Conservation (phyloP, 2,888 invertebrate genomes). For the Diachrysia chrysitis region DNA sequence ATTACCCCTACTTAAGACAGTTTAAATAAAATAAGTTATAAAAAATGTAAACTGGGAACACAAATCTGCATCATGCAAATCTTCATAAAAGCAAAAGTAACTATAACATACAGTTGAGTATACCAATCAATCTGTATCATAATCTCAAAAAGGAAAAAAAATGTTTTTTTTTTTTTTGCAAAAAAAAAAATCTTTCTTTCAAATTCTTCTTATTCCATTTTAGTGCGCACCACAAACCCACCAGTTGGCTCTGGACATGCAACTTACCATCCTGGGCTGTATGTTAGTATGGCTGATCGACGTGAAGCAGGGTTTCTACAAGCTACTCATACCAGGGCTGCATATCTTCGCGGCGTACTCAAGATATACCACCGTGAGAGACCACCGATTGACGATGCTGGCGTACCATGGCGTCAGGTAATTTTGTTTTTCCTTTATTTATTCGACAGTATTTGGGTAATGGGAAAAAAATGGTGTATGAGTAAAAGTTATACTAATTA, state of each 20-base stretch:
- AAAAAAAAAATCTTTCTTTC: too few relatives aligned
- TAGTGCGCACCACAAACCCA: constrained; percentile 94
- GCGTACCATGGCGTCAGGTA: constrained; percentile 92
- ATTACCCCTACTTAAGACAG: too few relatives aligned
- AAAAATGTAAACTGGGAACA: too few relatives aligned
- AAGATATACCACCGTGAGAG: constrained; percentile 90
- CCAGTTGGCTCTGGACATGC: constrained; percentile 93
- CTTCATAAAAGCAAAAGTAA: too few relatives aligned
- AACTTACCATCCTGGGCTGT: constrained; percentile 91
- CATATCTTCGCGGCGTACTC: constrained; percentile 90
- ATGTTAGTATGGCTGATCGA: constrained; percentile 91
- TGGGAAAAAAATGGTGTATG: too few relatives aligned
- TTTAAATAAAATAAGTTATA: too few relatives aligned
- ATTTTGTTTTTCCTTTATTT: constrained; percentile 16
- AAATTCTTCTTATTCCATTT: constrained; percentile 35
- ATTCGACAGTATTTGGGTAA: background rate
- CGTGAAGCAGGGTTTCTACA: constrained; percentile 87
- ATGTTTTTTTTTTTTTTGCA: too few relatives aligned
- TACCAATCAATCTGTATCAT: too few relatives aligned
- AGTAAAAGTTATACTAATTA: too few relatives aligned
- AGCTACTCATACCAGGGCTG: constrained; percentile 87
- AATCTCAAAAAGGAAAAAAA: too few relatives aligned
- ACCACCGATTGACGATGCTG: constrained; percentile 90
- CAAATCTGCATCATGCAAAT: too few relatives aligned
- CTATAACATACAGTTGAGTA: too few relatives aligned